Evolutionary conservation across 2,888 invertebrate genomes (phyloP).

Genomic region (Serripes groenlandicus): DNA sequence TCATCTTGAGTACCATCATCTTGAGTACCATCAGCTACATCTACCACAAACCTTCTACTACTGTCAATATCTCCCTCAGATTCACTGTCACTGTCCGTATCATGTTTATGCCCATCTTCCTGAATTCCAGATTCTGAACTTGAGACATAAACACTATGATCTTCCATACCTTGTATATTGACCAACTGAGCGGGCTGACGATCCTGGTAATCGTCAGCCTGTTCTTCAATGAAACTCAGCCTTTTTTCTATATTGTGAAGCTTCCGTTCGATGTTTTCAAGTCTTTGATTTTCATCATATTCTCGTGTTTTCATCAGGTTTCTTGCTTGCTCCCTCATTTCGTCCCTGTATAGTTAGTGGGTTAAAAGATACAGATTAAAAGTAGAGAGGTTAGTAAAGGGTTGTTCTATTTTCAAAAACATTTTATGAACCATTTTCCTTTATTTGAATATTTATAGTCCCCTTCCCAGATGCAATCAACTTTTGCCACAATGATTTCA

Average conservation of each 20-base stretch:
- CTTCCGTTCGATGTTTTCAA: slow-evolving; percentile 59
- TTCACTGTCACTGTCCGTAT: slow-evolving; percentile 20
- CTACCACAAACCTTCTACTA: slow-evolving; percentile 15
- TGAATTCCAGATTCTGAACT: slow-evolving; percentile 71
- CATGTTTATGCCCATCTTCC: slow-evolving; percentile 38
- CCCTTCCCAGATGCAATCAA: no score
- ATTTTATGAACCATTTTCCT: no score
- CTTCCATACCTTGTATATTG: slow-evolving; percentile 10
- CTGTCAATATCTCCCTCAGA: slow-evolving; percentile 15
- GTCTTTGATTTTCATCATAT: slow-evolving; percentile 36
- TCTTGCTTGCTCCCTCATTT: slow-evolving; percentile 38
- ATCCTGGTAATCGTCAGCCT: slow-evolving; percentile 33
- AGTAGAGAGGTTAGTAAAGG: slow-evolving; percentile 11
- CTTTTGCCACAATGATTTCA: no score
- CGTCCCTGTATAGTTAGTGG: slow-evolving; percentile 41
- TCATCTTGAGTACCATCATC: background rate
- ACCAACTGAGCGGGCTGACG: background rate
- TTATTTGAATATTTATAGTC: no score
- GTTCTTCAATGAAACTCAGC: slow-evolving; percentile 57
- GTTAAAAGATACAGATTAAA: slow-evolving; percentile 24
- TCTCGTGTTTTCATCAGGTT: slow-evolving; percentile 25
- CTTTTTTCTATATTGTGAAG: slow-evolving; percentile 58
- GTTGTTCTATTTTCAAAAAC: no score
- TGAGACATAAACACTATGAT: slow-evolving; percentile 17
- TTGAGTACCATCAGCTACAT: background rate